phyloP scores from a whole-genome alignment of 2,797 vertebrate species.

The Microchirus variegatus region DNA sequence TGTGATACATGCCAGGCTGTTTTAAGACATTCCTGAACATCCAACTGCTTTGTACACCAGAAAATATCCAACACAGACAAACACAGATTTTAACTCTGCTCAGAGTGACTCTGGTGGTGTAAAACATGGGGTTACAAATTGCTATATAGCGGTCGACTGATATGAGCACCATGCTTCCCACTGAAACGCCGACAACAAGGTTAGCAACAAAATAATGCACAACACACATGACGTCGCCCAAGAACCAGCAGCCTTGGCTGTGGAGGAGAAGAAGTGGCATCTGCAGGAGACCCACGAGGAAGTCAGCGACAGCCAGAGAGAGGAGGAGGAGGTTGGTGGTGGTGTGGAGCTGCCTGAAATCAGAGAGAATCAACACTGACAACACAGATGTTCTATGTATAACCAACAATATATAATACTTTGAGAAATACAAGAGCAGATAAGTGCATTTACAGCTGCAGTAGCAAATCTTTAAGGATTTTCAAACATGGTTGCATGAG shows the following conservation, averaged over 20 bases:
- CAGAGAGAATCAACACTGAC: neutral
- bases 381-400: neutral
- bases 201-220: neutral
- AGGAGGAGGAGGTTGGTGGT: slow-evolving; percentile 61
- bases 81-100: slow-evolving; percentile 16
- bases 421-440: no score
- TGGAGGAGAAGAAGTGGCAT: slow-evolving; percentile 5
- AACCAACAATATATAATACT: no score
- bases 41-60: slow-evolving; percentile 4
- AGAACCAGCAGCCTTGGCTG: slow-evolving; percentile 12
- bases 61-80: slow-evolving; percentile 50
- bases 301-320: slow-evolving; percentile 45
- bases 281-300: slow-evolving; percentile 18
- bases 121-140: slow-evolving; percentile 59
- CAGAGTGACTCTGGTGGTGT: slow-evolving; percentile 25
- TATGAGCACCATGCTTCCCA: slow-evolving; percentile 18
- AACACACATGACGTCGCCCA: neutral
- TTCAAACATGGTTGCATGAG: no score
- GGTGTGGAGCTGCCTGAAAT: slow-evolving; percentile 57
- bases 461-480: no score
- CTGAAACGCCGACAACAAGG: neutral
- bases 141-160: slow-evolving; percentile 20
- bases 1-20: no score
- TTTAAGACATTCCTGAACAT: neutral
- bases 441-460: no score